Base-by-base conservation (phyloP, 2,888 invertebrate species). In the Erpobdella octoculata region DNA sequence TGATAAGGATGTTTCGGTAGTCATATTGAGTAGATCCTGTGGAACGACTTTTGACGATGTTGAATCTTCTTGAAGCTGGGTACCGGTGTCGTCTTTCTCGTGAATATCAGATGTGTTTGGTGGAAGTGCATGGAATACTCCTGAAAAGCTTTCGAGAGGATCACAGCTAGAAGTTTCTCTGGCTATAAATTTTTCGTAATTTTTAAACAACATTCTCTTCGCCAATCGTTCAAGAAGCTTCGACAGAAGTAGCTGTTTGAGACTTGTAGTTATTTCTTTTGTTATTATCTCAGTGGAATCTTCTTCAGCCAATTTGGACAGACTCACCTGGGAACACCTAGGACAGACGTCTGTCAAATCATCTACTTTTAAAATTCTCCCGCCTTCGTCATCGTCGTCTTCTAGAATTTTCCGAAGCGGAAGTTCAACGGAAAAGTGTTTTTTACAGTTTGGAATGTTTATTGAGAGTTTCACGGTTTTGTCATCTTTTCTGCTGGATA, bases 211-310 rank as follows among this genome's bases (percentile, higher is more conserved):
- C 0, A 58, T 33, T 35, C 35, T 28, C 21, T 28, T 69, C 9
- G 69, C 58, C n/a, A 69, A 46, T 5, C 69, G 31, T 58, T 69
- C 58, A n/a, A 69, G 58, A 12, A 69, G 36, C 37, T 69, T 69
- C 35, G 69, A 69, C 9, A 69, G 58, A 15, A 69, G 58, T 6
- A 58, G 25, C 35, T 69, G 53, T 36, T 37, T 53, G 12, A 69
- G 53, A 33, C 69, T 69, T 4, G 38, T 53, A 35, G 33, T 69
- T n/a, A 69, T 67, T 28, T 67, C 46, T 9, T 18, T 41, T 25
- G 53, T 53, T 53, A 53, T 53, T 28, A n/a, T 53, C 28, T 53
- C 28, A n/a, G 8, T 53, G 1, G 53, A 53, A 25, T 53, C 53
- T 53, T 53, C 53, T 25, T 53, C 28, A 5, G 21, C 28, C 53